Evolutionary conservation across 2,113 vertebrate genomes (phyloP).

Genomic region (Callocephalon fimbriatum): DNA sequence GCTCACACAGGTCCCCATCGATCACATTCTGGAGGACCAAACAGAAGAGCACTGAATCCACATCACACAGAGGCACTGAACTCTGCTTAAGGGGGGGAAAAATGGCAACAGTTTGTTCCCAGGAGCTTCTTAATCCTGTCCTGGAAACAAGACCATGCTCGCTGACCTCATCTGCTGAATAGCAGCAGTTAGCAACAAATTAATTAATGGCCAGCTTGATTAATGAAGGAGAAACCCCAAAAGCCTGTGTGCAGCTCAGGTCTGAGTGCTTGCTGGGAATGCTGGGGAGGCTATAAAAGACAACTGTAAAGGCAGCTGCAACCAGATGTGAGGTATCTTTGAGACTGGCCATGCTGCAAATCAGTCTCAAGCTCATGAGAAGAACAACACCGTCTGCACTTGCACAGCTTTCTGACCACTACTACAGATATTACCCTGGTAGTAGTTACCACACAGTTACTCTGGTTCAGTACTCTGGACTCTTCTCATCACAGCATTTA

Average conservation of each 20-base stretch:
- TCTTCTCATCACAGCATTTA: not conserved
- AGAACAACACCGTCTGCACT: not conserved
- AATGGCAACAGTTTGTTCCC: conserved; percentile 19
- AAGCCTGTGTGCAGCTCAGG: not conserved
- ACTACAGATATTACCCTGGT: too few species aligned
- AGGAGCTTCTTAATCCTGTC: conserved; percentile 45
- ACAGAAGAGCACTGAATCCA: not conserved
- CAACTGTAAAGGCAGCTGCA: not conserved
- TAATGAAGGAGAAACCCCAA: not conserved
- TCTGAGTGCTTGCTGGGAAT: not conserved
- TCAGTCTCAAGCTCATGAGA: not conserved
- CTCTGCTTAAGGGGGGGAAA: not conserved
- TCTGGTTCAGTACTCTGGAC: not conserved
- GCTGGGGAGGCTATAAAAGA: not conserved
- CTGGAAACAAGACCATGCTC: not conserved
- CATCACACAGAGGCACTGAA: not conserved
- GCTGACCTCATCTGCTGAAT: conserved; percentile 49
- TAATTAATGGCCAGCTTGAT: conserved; percentile 18
- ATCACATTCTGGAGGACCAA: conserved; percentile 89
- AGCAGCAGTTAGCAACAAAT: conserved; percentile 17
- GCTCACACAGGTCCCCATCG: conserved; percentile 97
- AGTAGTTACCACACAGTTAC: not conserved
- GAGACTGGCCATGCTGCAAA: not conserved
- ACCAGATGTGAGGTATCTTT: not conserved
- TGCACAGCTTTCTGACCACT: not conserved